Percentiles rank a stretch among this genome's conserved stretches.
phyloP scores from a whole-genome alignment of 2,113 vertebrate species.

The Phodopus roborovskii region DNA sequence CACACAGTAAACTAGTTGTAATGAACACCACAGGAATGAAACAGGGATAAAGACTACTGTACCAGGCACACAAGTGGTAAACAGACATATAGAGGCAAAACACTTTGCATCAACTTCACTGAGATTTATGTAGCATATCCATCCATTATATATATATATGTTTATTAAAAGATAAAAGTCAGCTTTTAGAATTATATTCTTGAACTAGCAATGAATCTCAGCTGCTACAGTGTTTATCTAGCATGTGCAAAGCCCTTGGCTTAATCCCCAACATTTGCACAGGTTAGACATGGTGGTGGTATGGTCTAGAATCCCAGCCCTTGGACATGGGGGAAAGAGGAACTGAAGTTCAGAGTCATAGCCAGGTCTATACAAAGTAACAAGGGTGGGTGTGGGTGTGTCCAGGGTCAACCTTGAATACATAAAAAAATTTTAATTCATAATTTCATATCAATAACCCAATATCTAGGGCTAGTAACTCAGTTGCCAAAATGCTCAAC shows the following conservation, averaged over 20 bases:
- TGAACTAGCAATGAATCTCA: background rate
- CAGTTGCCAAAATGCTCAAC: no score
- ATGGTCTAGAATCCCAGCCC: background rate
- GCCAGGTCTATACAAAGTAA: background rate
- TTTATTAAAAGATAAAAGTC: constrained; percentile 47
- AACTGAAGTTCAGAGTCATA: background rate
- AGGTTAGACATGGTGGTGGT: background rate
- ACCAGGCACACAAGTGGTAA: no score
- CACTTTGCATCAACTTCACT: background rate
- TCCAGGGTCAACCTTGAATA: background rate
- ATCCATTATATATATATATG: background rate
- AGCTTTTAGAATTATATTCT: constrained; percentile 7
- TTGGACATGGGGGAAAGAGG: background rate
- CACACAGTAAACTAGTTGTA: background rate
- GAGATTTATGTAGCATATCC: background rate
- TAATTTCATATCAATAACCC: background rate
- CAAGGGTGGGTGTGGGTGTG: no score
- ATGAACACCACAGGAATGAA: background rate
- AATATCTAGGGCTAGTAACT: background rate
- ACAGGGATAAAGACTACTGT: no score
- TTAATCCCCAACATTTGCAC: background rate
- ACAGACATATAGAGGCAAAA: no score
- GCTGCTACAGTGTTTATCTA: background rate
- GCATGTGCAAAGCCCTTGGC: background rate
- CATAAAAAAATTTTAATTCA: background rate